Evolutionary conservation across 2,888 invertebrate genomes (phyloP).

Genomic region (Nasonovia ribisnigri): DNA sequence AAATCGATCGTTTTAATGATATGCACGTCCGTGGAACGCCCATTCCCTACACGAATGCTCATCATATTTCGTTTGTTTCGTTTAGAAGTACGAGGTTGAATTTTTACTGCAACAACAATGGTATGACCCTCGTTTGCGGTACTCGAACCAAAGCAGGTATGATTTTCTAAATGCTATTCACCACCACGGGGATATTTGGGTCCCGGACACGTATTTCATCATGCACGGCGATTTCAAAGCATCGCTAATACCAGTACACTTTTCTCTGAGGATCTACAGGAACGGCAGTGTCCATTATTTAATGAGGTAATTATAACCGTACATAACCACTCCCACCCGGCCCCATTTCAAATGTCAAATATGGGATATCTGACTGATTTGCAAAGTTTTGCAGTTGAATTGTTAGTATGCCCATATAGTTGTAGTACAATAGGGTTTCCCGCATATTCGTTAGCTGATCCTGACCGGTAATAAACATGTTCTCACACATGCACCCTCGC

Average conservation of each 20-base stretch:
- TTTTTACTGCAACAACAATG: slow-evolving; percentile 94
- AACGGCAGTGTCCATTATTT: slow-evolving; percentile 95
- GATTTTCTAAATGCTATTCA: slow-evolving; percentile 93
- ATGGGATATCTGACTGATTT: background rate
- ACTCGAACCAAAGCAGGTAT: slow-evolving; percentile 89
- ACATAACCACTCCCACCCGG: background rate
- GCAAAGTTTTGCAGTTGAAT: background rate
- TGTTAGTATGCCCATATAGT: background rate
- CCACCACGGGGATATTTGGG: slow-evolving; percentile 92
- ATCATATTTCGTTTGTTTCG: slow-evolving; percentile 66
- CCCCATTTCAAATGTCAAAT: background rate
- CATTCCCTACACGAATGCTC: background rate
- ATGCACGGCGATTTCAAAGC: slow-evolving; percentile 97
- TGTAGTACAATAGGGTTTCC: background rate
- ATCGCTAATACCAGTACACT: slow-evolving; percentile 92
- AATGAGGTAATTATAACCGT: slow-evolving; percentile 77
- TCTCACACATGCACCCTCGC: background rate
- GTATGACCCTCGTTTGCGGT: slow-evolving; percentile 90
- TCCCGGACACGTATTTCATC: slow-evolving; percentile 95
- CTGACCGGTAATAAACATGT: background rate
- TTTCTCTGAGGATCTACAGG: slow-evolving; percentile 90
- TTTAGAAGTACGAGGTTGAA: slow-evolving; percentile 96
- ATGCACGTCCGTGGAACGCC: background rate
- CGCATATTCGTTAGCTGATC: background rate
- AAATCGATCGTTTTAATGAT: background rate